These are phyloP conservation scores for Timandra comae DNA, from an alignment of 2,888 invertebrate genomes.

Conservation along the genomic window DNA sequence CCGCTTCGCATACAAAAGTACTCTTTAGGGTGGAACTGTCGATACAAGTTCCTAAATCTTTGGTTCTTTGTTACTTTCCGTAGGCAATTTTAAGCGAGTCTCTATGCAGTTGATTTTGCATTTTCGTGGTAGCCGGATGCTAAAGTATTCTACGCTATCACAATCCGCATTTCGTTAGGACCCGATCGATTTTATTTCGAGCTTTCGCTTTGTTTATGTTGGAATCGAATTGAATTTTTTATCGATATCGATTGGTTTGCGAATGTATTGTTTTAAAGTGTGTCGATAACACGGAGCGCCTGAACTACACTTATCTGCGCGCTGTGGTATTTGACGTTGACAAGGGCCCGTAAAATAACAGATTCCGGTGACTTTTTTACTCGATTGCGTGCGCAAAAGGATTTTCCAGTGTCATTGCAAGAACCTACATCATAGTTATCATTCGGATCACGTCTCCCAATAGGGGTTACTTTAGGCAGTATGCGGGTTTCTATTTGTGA, in stretches of 20 bases:
- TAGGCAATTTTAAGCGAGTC: constrained; percentile 3
- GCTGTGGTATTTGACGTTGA: constrained; percentile 30
- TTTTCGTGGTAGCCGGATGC: constrained; percentile 3
- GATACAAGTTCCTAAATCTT: constrained; percentile 7
- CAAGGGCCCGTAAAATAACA: constrained; percentile 21
- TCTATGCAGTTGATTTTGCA: neutral
- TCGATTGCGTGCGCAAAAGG: constrained; percentile 19
- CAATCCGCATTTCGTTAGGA: constrained; percentile 4
- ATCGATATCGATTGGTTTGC: constrained; percentile 12
- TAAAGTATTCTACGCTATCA: constrained; percentile 11
- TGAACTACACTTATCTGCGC: constrained; percentile 19
- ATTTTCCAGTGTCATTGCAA: constrained; percentile 10
- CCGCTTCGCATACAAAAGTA: constrained; percentile 27
- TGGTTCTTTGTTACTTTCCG: constrained; percentile 13
- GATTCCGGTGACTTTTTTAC: constrained; percentile 21
- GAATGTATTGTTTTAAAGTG: constrained; percentile 20
- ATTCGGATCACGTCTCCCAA: constrained; percentile 4
- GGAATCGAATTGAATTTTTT: constrained; percentile 14
- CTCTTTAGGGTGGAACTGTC: constrained; percentile 16
- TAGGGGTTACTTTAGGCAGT: neutral
- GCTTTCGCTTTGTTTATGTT: constrained; percentile 15
- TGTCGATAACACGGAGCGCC: constrained; percentile 30
- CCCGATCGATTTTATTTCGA: constrained; percentile 12
- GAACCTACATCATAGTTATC: constrained; percentile 15
- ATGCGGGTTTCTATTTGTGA: no score